These are phyloP conservation scores for Cephus sareptanus DNA, from an alignment of 2,888 invertebrate genomes.

Conservation along the genomic window DNA sequence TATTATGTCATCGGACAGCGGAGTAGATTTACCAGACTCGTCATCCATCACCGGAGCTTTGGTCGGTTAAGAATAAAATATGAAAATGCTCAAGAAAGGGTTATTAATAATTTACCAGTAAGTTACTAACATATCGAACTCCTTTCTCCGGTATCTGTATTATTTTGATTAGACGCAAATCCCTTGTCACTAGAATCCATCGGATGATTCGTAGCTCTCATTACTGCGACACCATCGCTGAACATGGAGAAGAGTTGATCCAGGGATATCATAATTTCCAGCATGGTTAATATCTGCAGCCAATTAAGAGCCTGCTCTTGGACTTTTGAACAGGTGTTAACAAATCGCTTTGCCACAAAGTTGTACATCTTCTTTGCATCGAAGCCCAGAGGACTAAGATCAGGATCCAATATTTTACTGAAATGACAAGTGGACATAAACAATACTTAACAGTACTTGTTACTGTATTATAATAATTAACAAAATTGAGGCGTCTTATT, in stretches of 20 bases:
- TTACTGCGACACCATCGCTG: slow-evolving; percentile 84
- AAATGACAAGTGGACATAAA: not conserved
- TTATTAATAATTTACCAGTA: slow-evolving; percentile 2
- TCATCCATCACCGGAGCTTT: slow-evolving; percentile 76
- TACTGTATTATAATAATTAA: slow-evolving; percentile 1
- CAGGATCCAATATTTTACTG: slow-evolving; percentile 96
- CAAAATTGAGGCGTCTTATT: not conserved
- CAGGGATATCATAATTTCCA: slow-evolving; percentile 91
- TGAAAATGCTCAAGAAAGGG: not conserved
- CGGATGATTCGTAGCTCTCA: slow-evolving; percentile 67
- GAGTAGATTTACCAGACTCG: slow-evolving; percentile 76
- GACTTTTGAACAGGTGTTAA: slow-evolving; percentile 81
- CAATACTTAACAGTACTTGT: not conserved
- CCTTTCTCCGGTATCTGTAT: slow-evolving; percentile 47
- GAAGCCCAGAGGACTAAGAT: slow-evolving; percentile 94
- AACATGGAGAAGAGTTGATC: slow-evolving; percentile 90
- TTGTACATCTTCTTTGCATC: slow-evolving; percentile 95
- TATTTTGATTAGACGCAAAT: not conserved
- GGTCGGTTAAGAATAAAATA: slow-evolving; percentile 34
- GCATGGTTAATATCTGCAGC: slow-evolving; percentile 88
- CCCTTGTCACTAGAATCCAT: slow-evolving; percentile 40
- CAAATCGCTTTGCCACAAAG: slow-evolving; percentile 90
- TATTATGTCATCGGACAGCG: slow-evolving; percentile 77
- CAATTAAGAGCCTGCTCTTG: slow-evolving; percentile 91
- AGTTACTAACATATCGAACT: slow-evolving; percentile 70